A percentile compares a stretch with the other conserved stretches of the same genome.
Conservation (phyloP, 2,888 invertebrate genomes). For the Oscheius sp. region DNA sequence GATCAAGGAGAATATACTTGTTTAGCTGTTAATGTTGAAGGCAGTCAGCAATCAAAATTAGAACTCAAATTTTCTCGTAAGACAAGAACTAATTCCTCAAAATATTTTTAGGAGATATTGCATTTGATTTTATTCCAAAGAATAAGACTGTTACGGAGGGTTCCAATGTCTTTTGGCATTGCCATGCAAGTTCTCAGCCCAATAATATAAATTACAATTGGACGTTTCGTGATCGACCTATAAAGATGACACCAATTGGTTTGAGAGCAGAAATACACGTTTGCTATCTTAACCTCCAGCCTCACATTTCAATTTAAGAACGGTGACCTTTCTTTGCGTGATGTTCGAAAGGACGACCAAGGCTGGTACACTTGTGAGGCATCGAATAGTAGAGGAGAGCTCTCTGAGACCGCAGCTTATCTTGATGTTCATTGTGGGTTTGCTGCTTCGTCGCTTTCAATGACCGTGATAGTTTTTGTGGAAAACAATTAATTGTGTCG, state of each 20-base stretch:
- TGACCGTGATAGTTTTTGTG: neutral
- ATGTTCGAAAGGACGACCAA: conserved; percentile 56
- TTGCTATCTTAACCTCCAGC: too few species aligned
- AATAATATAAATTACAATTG: conserved; percentile 58
- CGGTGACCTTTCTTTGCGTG: conserved; percentile 62
- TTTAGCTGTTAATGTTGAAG: conserved; percentile 62
- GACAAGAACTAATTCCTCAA: conserved; percentile 26
- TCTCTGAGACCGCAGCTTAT: conserved; percentile 53
- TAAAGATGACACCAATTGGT: conserved; percentile 58
- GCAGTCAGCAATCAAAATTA: conserved; percentile 45
- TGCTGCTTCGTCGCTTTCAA: neutral
- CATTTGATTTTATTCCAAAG: conserved; percentile 48
- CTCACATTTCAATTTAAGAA: conserved; percentile 54
- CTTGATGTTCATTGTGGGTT: conserved; percentile 66
- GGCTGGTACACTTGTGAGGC: conserved; percentile 67
- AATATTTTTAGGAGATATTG: conserved; percentile 43
- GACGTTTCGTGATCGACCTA: conserved; percentile 55
- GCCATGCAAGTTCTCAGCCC: conserved; percentile 63
- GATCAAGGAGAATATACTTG: conserved; percentile 63
- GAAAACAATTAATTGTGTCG: conserved; percentile 14
- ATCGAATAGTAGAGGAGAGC: conserved; percentile 51
- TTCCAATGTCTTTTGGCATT: conserved; percentile 64
- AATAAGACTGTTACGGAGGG: conserved; percentile 67
- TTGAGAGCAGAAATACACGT: conserved; percentile 59
- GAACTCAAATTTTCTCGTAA: conserved; percentile 58